Evolutionary conservation across 1,140 invertebrate genomes (phyloP).

Genomic region (Leptopilina clavipes): DNA sequence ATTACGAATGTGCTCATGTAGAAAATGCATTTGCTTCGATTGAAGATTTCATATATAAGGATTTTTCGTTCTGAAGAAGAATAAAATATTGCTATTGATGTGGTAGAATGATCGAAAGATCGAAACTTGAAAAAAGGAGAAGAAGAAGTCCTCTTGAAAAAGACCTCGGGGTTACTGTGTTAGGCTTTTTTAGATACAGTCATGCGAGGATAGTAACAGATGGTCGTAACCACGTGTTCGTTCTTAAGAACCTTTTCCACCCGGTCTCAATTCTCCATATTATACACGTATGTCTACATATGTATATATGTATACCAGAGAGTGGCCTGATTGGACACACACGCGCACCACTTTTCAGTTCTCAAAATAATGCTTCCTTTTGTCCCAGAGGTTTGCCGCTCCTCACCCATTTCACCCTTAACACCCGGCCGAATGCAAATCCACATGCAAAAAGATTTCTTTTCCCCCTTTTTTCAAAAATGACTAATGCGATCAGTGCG

Average conservation of each 20-base stretch:
- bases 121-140: slow-evolving; percentile 36
- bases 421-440: slow-evolving; percentile 29
- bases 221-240: slow-evolving; percentile 68
- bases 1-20: slow-evolving; percentile 18
- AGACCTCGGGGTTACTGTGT: slow-evolving; percentile 16
- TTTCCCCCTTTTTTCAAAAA: slow-evolving; percentile 17
- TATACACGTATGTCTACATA: not conserved
- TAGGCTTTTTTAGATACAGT: slow-evolving; percentile 26
- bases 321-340: slow-evolving; percentile 49
- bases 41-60: not conserved
- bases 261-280: slow-evolving; percentile 45
- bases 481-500: slow-evolving; percentile 25
- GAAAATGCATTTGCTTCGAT: slow-evolving; percentile 26
- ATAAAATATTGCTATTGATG: slow-evolving; percentile 36
- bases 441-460: slow-evolving; percentile 9
- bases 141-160: slow-evolving; percentile 28
- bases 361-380: slow-evolving; percentile 30
- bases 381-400: not conserved
- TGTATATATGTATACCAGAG: slow-evolving; percentile 32
- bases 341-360: slow-evolving; percentile 40
- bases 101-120: not conserved
- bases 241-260: slow-evolving; percentile 62
- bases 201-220: slow-evolving; percentile 64
- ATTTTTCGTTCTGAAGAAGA: slow-evolving; percentile 38
- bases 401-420: no score